phyloP scores from a whole-genome alignment of 2,888 invertebrate species.

The Malthinus flaveolus region DNA sequence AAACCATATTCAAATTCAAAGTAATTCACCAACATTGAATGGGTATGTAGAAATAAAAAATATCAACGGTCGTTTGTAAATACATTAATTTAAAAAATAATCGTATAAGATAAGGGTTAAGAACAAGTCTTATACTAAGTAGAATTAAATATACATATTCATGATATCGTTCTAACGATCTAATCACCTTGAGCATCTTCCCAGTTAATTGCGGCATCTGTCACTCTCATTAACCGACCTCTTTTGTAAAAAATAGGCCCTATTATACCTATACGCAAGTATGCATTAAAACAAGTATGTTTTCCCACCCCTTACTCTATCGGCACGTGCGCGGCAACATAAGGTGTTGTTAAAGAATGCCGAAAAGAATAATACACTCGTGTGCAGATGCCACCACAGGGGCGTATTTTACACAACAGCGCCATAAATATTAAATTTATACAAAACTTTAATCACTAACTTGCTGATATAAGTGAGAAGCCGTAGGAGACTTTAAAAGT shows the following conservation, averaged over 20 bases:
- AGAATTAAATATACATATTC: constrained; percentile 47
- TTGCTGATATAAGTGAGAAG: no score
- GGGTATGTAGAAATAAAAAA: constrained; percentile 14
- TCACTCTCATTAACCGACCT: constrained; percentile 44
- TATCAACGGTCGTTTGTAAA: constrained; percentile 27
- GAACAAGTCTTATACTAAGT: constrained; percentile 33
- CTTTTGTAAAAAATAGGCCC: constrained; percentile 25
- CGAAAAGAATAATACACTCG: constrained; percentile 39
- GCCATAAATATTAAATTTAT: not conserved
- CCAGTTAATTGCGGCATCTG: constrained; percentile 50
- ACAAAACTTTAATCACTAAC: not conserved
- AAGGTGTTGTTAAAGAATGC: constrained; percentile 50
- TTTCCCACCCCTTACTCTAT: constrained; percentile 30
- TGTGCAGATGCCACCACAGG: constrained; percentile 41
- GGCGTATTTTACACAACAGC: constrained; percentile 21
- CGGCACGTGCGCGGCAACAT: constrained; percentile 46
- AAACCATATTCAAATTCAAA: no score
- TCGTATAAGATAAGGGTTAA: constrained; percentile 23
- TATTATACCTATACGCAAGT: constrained; percentile 29
- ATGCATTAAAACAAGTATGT: constrained; percentile 33
- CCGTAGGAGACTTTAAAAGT: no score
- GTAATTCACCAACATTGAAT: no score
- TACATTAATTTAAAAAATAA: constrained; percentile 28
- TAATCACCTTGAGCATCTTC: constrained; percentile 45
- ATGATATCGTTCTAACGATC: constrained; percentile 42